Evolutionary conservation across 2,797 vertebrate species (phyloP).

Genomic region (Aulostomus chinensis): DNA sequence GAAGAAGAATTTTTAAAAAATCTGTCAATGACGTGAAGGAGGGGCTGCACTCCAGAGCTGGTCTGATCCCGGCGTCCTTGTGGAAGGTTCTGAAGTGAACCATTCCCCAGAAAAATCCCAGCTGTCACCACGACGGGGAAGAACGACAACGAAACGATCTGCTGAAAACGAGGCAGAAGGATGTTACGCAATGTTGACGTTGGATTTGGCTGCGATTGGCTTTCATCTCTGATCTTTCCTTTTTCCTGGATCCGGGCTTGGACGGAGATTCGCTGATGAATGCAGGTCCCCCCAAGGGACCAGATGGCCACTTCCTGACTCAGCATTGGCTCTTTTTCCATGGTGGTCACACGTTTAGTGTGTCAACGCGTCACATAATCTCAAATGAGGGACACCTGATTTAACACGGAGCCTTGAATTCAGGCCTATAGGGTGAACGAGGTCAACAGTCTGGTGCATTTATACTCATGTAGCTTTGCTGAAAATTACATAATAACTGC

Average conservation of each 20-base stretch:
- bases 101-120: constrained; percentile 8
- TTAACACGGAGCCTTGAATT: no score
- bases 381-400: constrained; percentile 5
- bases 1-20: no score
- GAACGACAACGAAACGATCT: constrained; percentile 14
- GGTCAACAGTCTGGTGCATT: no score
- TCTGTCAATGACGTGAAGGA: no score
- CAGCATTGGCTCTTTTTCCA: constrained; percentile 43
- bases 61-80: no score
- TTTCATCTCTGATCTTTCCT: constrained; percentile 35
- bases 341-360: constrained; percentile 35
- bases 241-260: constrained; percentile 44
- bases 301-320: constrained; percentile 74
- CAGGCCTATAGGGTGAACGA: background rate
- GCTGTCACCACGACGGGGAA: background rate
- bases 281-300: constrained; percentile 53
- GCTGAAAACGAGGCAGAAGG: constrained; percentile 12
- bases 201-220: constrained; percentile 33
- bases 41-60: no score
- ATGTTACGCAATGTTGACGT: constrained; percentile 34
- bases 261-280: constrained; percentile 63
- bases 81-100: no score
- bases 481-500: no score
- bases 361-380: constrained; percentile 4
- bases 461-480: no score